Evolutionary conservation across 1,140 invertebrate genomes (phyloP), one percentile per base, ranked within the genome.

Genomic region (Venustaconcha ellipsiformis): DNA sequence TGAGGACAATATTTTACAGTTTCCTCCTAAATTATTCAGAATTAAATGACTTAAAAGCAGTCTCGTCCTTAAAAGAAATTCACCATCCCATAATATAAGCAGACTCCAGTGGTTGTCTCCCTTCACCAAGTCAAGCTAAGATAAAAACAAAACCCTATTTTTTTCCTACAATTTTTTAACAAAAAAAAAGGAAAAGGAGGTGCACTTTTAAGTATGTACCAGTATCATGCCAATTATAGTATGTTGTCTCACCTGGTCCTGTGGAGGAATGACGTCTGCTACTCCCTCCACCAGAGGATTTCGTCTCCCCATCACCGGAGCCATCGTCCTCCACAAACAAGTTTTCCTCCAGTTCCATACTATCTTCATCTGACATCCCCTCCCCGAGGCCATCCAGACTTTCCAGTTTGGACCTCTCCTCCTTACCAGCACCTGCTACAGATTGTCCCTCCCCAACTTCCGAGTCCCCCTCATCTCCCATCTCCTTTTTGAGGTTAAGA

Each of bases 311-410:
- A 30, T 65, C 62, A 17, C 78, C 77, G 15, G 80, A 80, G 17
- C 73, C 67, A 37, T 80, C 82, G n/a, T 84, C 82, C 64, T 81
- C 82, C 17, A 78, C 70, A 66, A 81, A 80, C 17, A 74, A 59
- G 48, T 74, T 72, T 37, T 84, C 83, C 66, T 81, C 81, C 64
- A 82, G 81, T 23, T 84, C 83, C 56, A 82, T 71, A 57, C 80
- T 84, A 63, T 84, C 85, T 37, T 80, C 79, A 65, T 79, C 78
- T n/a, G 78, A 79, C 17, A 69, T 70, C 17, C 75, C 59, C n/a
- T 75, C 78, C 48, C 55, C 18, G 6, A 72, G 59, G 56, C 73
- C 70, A 14, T 75, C 73, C 11, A 63, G 59, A 26, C 66, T 64
- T 30, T 57, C 23, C 48, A 48, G 37, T 11, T 48, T 48, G 37